Base-by-base conservation (phyloP, 2,797 vertebrate species). In the Premnoplex brunnescens region DNA sequence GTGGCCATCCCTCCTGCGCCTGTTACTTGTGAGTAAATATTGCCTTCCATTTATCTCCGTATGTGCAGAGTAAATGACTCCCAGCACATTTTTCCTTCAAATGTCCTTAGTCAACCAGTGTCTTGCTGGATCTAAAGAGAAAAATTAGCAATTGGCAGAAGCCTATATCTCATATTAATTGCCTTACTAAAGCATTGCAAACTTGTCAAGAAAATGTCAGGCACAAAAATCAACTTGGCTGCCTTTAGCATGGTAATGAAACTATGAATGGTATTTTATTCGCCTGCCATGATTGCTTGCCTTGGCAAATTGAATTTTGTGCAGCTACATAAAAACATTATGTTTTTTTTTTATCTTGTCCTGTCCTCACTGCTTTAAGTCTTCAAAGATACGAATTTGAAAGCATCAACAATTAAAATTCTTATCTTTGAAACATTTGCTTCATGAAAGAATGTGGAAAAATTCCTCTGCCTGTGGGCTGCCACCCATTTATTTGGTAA, bases 181-280 rank as follows among this genome's bases (percentile, higher is more conserved):
- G 94, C 88, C 96, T 96, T 94, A 94, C 58, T 0, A 26, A 95
- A 95, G 90, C 96, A 91, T 94, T 96, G 91, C 96, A 80, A 91
- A 85, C 85, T 84, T 96, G 74, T 96, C 96, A 94, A 95, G 96
- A 95, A 96, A 96, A 96, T 75, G 77, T 77, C 75, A 84, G 91
- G 72, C 85, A 36, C 62, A 73, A 77, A 85, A 86, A 92, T 74
- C 68, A 77, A 39, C 75, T 87, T 83, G 87, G 71, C 86, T 87
- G 62, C 79, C 68, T 88, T 95, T 74, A 91, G 71, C 74, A 36
- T 77, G 74, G 63, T 81, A 84, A 92, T 93, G 66, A 89, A 96
- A 93, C 94, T 72, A 56, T 28, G 71, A 92, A 91, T 58, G 83
- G 71, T 36, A 37, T 87, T 94, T 93, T 94, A 76, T 83, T 88